Conservation (phyloP, 23 tunicate genomes). For the Ascidia mentula region DNA sequence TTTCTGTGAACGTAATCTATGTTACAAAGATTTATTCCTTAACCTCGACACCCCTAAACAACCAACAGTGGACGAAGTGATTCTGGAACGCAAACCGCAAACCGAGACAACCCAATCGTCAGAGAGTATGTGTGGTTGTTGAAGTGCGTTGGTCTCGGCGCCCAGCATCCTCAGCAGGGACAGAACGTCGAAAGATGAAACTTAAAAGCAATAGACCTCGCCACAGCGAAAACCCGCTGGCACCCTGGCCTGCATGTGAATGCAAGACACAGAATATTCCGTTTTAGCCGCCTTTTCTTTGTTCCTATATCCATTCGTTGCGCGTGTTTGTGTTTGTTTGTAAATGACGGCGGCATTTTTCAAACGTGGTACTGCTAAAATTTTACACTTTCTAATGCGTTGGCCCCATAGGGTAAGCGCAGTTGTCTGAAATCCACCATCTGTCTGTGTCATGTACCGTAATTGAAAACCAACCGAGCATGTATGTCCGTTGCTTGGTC, state of each 20-base stretch:
- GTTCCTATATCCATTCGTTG: no score
- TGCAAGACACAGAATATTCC: not conserved
- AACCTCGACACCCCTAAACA: not conserved
- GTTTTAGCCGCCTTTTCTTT: not conserved
- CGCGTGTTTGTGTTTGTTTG: not conserved
- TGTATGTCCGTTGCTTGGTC: no score
- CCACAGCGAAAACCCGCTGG: not conserved
- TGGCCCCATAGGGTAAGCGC: no score
- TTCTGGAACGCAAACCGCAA: constrained; percentile 43
- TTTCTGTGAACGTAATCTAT: no score
- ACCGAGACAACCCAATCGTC: constrained; percentile 49
- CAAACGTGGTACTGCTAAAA: not conserved
- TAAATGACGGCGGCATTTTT: not conserved
- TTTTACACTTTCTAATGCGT: no score
- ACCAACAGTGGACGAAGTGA: constrained; percentile 82
- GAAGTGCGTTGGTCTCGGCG: not conserved
- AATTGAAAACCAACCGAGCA: no score
- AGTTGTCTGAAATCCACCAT: no score
- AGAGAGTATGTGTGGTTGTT: constrained; percentile 91
- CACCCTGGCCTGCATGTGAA: not conserved
- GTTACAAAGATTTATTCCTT: no score
- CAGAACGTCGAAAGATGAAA: not conserved
- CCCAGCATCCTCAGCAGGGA: not conserved
- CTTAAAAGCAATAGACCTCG: not conserved
- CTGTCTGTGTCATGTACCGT: no score